Conservation (phyloP, 2,888 invertebrate genomes). For the Diploptera punctata region DNA sequence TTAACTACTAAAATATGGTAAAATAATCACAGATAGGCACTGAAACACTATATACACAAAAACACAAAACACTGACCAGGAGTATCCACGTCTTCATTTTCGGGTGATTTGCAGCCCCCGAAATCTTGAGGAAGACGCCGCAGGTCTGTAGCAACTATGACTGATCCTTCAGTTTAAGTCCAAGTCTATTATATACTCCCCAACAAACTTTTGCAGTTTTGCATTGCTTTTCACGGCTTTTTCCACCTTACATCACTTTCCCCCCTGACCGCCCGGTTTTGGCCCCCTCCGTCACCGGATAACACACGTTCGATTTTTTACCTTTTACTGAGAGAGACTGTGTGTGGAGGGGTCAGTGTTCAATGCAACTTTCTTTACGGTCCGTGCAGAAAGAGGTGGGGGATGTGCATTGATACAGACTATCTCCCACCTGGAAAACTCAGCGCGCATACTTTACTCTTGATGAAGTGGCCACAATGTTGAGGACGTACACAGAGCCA, state of each 20-base stretch:
- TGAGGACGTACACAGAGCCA: too few relatives aligned
- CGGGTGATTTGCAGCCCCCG: neutral
- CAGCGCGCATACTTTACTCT: neutral
- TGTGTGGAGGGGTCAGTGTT: neutral
- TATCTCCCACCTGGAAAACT: conserved; percentile 22
- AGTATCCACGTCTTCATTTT: conserved; percentile 25
- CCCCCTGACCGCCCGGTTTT: too few relatives aligned
- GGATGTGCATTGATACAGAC: conserved; percentile 6
- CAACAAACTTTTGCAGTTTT: neutral
- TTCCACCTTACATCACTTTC: conserved; percentile 7
- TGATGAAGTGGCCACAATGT: neutral
- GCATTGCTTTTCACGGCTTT: neutral
- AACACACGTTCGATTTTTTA: neutral
- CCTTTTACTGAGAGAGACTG: conserved; percentile 6
- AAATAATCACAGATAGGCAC: too few relatives aligned
- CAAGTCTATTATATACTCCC: neutral
- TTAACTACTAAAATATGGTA: too few relatives aligned
- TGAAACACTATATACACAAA: too few relatives aligned
- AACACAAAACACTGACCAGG: conserved; percentile 28
- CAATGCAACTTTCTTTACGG: conserved; percentile 11
- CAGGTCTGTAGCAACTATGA: neutral
- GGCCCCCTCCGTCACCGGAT: neutral
- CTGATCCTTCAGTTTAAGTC: neutral
- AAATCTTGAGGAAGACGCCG: neutral
- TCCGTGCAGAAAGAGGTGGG: neutral